phyloP scores from a whole-genome alignment of 1,140 invertebrate genomes.

The Teleopsis dalmanni region DNA sequence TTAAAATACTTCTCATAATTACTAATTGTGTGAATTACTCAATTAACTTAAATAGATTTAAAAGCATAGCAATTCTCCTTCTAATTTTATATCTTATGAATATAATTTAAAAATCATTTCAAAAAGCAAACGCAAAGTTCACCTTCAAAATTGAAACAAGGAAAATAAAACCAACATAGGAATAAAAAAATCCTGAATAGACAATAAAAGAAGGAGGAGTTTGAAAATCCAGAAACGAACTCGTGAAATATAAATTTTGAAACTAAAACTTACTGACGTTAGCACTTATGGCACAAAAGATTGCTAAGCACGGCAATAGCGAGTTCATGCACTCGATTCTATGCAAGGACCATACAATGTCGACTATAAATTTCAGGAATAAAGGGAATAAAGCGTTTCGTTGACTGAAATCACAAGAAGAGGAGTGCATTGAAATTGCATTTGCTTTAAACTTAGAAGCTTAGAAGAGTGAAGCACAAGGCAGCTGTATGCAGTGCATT shows the following conservation, averaged over 20 bases:
- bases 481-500: neutral
- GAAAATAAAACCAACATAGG: neutral
- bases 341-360: slow-evolving; percentile 1
- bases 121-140: slow-evolving; percentile 2
- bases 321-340: neutral
- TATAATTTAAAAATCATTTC: too few relatives aligned
- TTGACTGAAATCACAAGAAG: too few relatives aligned
- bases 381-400: too few relatives aligned
- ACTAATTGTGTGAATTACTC: too few relatives aligned
- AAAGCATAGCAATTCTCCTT: too few relatives aligned
- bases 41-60: too few relatives aligned
- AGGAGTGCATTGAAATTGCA: neutral
- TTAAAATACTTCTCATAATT: too few relatives aligned
- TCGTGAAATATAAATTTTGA: neutral
- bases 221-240: neutral
- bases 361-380: too few relatives aligned
- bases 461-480: neutral
- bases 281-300: too few relatives aligned
- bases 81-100: too few relatives aligned
- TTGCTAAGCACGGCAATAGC: slow-evolving; percentile 1
- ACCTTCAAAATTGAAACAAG: slow-evolving; percentile 5
- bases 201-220: neutral
- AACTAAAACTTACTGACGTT: slow-evolving; percentile 7
- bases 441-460: neutral
- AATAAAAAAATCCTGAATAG: neutral